phyloP scores from a whole-genome alignment of 1,140 invertebrate species.

The Apocrypta bakeri region DNA sequence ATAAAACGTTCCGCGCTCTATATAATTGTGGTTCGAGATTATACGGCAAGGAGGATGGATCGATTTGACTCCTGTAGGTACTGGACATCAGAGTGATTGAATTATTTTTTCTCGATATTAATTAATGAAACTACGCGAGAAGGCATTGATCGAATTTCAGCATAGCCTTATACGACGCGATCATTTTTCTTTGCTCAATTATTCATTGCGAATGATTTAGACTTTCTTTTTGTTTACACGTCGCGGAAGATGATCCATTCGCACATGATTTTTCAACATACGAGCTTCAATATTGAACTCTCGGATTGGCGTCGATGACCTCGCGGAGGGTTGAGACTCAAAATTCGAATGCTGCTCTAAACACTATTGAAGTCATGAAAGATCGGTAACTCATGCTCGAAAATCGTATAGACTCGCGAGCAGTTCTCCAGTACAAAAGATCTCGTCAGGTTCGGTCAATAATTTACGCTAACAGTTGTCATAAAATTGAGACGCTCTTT shows the following conservation, averaged over 20 bases:
- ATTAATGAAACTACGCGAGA: not conserved
- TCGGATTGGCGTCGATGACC: no score
- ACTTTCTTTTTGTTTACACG: not conserved
- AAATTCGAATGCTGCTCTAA: not conserved
- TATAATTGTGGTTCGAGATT: not conserved
- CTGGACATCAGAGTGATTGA: not conserved
- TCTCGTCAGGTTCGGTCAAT: slow-evolving; percentile 4
- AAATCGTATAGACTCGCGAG: not conserved
- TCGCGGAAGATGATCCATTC: not conserved
- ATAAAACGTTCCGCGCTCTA: not conserved
- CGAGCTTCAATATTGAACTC: not conserved
- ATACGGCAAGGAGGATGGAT: not conserved
- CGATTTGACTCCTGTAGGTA: not conserved
- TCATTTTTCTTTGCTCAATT: not conserved
- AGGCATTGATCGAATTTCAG: not conserved
- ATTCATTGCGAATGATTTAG: not conserved
- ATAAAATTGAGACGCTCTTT: slow-evolving; percentile 40
- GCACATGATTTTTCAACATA: not conserved
- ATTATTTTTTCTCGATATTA: not conserved
- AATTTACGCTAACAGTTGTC: slow-evolving; percentile 43
- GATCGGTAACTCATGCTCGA: not conserved
- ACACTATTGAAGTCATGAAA: not conserved
- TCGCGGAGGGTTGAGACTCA: no score
- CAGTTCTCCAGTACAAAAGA: not conserved
- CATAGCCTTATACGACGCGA: not conserved